Evolutionary conservation across 1,140 invertebrate genomes (phyloP).

Genomic region (Dolichoris vasculosae): DNA sequence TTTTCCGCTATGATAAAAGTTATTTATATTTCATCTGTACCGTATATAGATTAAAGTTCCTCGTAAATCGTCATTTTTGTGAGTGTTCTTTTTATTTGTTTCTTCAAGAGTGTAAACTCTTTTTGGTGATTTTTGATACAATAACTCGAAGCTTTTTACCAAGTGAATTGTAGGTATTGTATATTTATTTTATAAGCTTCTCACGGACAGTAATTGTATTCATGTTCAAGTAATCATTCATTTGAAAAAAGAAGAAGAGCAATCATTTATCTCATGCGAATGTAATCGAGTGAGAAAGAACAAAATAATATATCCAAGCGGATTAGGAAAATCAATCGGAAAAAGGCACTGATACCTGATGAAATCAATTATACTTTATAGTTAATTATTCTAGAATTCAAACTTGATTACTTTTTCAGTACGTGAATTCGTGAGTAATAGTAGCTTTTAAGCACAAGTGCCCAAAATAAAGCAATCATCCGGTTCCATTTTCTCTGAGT

Average conservation of each 20-base stretch:
- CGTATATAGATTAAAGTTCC: neutral
- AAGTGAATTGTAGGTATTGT: neutral
- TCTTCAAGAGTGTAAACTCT: neutral
- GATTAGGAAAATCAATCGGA: too few relatives aligned
- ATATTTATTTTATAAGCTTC: neutral
- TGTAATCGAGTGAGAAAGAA: too few relatives aligned
- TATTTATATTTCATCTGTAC: neutral
- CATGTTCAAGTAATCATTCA: neutral
- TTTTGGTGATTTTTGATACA: neutral
- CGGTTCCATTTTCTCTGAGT: neutral
- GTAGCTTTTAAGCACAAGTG: too few relatives aligned
- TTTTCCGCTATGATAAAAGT: neutral
- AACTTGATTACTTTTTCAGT: neutral
- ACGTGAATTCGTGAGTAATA: too few relatives aligned
- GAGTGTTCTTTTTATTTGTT: neutral
- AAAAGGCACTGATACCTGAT: constrained; percentile 42
- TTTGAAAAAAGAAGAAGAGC: neutral
- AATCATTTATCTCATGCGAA: neutral
- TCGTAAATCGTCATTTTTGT: neutral
- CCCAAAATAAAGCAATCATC: neutral
- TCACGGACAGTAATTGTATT: neutral
- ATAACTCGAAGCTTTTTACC: constrained; percentile 52
- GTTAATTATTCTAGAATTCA: constrained; percentile 69
- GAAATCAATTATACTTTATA: constrained; percentile 71
- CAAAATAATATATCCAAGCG: too few relatives aligned